Percentiles rank a stretch among this genome's conserved stretches.
Evolutionary conservation across 2,797 vertebrate species (phyloP).

Genomic region (Anableps anableps): DNA sequence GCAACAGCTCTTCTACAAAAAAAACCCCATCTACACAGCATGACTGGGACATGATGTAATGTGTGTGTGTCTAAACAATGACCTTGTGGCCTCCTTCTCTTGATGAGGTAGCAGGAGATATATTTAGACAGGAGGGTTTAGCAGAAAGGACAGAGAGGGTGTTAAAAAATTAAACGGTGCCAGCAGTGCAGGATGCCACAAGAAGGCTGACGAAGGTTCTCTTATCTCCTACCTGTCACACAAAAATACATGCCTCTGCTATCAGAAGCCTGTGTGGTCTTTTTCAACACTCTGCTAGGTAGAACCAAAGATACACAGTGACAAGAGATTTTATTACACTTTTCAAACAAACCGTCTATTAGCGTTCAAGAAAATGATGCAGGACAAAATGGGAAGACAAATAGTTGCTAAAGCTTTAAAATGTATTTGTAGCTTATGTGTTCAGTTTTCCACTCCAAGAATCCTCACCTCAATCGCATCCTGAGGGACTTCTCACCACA

Average conservation of each 20-base stretch:
- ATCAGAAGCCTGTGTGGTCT: conserved; percentile 4
- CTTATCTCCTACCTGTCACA: conserved; percentile 41
- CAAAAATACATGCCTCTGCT: conserved; percentile 21
- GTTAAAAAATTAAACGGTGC: conserved; percentile 68
- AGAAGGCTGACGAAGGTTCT: conserved; percentile 41
- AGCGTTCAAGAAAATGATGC: conserved; percentile 24
- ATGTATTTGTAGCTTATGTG: conserved; percentile 33
- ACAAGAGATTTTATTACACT: conserved; percentile 6
- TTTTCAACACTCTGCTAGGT: neutral
- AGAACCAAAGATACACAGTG: conserved; percentile 3
- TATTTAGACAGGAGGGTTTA: conserved; percentile 60
- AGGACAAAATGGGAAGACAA: conserved; percentile 36
- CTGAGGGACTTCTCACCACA: conserved; percentile 31
- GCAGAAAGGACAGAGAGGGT: conserved; percentile 47
- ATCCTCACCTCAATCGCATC: conserved; percentile 19
- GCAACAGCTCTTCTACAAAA: conserved; percentile 5
- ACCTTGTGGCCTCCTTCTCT: conserved; percentile 47
- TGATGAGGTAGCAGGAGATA: conserved; percentile 44
- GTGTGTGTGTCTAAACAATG: conserved; percentile 26
- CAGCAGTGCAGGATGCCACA: conserved; percentile 48
- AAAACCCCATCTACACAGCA: conserved; percentile 10
- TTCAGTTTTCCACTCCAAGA: conserved; percentile 22
- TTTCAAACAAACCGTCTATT: conserved; percentile 22
- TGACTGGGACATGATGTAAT: neutral
- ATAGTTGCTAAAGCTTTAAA: conserved; percentile 40